Percentiles rank a stretch among this genome's conserved stretches.
Conservation (phyloP, 2,113 vertebrate genomes). For the Copsychus sechellarum region DNA sequence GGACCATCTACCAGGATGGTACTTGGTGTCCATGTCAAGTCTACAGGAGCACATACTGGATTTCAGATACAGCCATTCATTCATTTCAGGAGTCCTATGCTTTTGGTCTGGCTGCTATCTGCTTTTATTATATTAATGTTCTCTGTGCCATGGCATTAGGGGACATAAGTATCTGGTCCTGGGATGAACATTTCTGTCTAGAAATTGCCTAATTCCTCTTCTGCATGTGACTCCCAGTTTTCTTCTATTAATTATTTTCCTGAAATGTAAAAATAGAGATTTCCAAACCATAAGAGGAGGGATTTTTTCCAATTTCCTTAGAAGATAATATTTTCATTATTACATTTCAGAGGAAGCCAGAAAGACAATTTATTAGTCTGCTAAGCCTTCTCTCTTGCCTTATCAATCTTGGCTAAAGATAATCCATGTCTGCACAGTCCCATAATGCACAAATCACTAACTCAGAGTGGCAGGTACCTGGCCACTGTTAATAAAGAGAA, state of each 20-base stretch:
- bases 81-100: neutral
- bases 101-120: neutral
- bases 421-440: neutral
- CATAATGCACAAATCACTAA: neutral
- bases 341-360: neutral
- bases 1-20: neutral
- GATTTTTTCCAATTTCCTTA: neutral
- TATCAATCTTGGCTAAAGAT: neutral
- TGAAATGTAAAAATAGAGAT: neutral
- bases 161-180: neutral
- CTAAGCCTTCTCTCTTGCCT: neutral
- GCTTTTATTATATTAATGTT: neutral
- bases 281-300: neutral
- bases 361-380: neutral
- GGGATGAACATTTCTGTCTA: neutral
- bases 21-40: neutral
- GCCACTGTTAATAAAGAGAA: neutral
- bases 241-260: neutral
- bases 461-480: neutral
- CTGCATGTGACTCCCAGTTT: neutral
- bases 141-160: neutral
- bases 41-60: neutral
- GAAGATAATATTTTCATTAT: neutral
- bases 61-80: neutral
- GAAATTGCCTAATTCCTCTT: neutral